Conservation (phyloP, 1,140 invertebrate genomes). For the Penaeus chinensis region DNA sequence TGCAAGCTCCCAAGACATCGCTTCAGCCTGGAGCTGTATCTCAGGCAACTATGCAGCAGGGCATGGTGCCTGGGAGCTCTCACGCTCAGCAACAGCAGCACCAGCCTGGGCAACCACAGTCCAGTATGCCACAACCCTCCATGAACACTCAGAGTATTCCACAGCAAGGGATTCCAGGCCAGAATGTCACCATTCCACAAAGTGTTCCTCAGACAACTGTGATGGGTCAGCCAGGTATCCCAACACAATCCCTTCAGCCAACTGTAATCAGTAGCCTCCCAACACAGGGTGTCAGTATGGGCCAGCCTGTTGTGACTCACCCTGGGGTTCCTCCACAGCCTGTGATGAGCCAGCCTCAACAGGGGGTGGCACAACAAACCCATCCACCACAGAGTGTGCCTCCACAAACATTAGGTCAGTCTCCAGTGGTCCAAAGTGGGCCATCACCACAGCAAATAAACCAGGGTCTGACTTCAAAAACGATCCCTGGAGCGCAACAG, state of each 20-base stretch:
- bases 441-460: conserved; percentile 29
- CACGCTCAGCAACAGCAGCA: conserved; percentile 38
- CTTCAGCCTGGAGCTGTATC: conserved; percentile 23
- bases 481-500: conserved; percentile 36
- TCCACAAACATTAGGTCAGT: conserved; percentile 15
- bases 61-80: conserved; percentile 43
- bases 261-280: conserved; percentile 31
- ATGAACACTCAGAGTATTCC: conserved; percentile 29
- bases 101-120: conserved; percentile 33
- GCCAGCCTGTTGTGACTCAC: conserved; percentile 38
- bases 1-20: conserved; percentile 27
- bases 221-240: conserved; percentile 28
- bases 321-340: conserved; percentile 40
- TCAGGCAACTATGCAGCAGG: conserved; percentile 23
- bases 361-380: conserved; percentile 7
- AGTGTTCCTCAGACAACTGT: conserved; percentile 12
- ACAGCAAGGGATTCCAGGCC: conserved; percentile 26
- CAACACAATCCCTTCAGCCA: conserved; percentile 38
- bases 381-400: conserved; percentile 31
- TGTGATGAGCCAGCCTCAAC: conserved; percentile 49
- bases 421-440: conserved; percentile 6
- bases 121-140: conserved; percentile 20
- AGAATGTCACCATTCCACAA: conserved; percentile 36
- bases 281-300: conserved; percentile 18
- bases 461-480: conserved; percentile 28